Evolutionary conservation across 2,113 vertebrate species (phyloP), one percentile per base, ranked within the genome.

Genomic region (Phyllopteryx taeniolatus): DNA sequence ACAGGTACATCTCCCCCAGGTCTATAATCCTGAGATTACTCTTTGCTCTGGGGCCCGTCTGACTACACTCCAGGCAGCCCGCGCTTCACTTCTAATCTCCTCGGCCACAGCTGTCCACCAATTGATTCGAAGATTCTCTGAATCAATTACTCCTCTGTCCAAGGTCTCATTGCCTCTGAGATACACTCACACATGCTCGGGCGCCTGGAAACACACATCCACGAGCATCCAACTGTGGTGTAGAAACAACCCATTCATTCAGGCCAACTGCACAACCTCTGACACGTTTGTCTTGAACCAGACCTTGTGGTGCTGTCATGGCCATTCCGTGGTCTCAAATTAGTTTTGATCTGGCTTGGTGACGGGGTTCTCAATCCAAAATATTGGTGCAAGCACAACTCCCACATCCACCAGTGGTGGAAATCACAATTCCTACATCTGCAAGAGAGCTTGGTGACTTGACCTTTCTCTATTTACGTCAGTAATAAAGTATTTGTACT

Each of bases 101-200:
- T 79, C 71, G 75, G 91, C 85, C 91, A 88, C 91, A 92, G 93
- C 92, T 92, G 91, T 92, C 91, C 87, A 76, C 83, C 89, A 93
- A 93, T 93, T 93, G 92, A 93, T 93, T 93, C 88, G 89, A 91
- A 92, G 90, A 93, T 93, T 91, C 91, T 91, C 91, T 89, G 91
- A 94, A 93, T 93, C 92, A 93, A 93, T 94, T 93, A 92, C 92
- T 88, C 79, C 85, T 76, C 87, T 87, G 89, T 92, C 90, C 88
- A 91, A 91, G 91, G 91, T 91, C 91, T 91, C 85, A 83, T 87
- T 86, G 88, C 89, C 75, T 79, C 73, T 71, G 85, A 91, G 83
- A 88, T 87, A 76, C 61, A 84, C 82, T 83, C 77, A 81, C 88
- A 83, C 70, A 76, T 84, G 77, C 73, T 79, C 65, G 53, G 42